phyloP scores from a whole-genome alignment of 1,140 invertebrate genomes.

The Ceratitis capitata region DNA sequence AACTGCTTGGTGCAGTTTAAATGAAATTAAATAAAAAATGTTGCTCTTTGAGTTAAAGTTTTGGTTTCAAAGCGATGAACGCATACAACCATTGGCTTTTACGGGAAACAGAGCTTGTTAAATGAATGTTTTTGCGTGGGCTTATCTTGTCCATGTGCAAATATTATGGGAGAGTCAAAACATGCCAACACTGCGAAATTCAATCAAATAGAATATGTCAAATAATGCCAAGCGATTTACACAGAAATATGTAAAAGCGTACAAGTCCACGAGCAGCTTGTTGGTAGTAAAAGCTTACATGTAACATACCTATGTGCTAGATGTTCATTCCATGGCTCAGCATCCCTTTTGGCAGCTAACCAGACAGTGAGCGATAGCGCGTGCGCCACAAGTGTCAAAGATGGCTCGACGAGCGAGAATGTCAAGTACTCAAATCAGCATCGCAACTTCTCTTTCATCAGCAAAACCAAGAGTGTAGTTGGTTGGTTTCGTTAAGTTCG shows the following conservation, averaged over 20 bases:
- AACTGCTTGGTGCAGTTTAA: no score
- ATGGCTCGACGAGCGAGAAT: background rate
- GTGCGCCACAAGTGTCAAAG: background rate
- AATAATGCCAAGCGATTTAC: background rate
- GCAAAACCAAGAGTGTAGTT: background rate
- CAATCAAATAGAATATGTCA: constrained; percentile 1
- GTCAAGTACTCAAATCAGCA: background rate
- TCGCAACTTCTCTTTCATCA: background rate
- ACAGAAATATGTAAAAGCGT: background rate
- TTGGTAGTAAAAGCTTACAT: background rate
- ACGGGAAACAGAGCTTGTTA: background rate
- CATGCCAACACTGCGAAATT: background rate
- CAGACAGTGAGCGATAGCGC: background rate
- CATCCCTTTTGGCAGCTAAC: background rate
- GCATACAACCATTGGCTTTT: no score
- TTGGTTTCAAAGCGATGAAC: no score
- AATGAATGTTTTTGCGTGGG: background rate
- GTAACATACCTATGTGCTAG: background rate
- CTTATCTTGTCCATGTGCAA: background rate
- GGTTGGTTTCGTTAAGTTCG: background rate
- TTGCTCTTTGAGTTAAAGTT: no score
- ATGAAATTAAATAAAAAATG: no score
- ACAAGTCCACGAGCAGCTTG: background rate
- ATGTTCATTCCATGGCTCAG: background rate
- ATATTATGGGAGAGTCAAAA: background rate